Evolutionary conservation across 2,888 invertebrate species (phyloP).

Genomic region (Pristionchus maxplancki): DNA sequence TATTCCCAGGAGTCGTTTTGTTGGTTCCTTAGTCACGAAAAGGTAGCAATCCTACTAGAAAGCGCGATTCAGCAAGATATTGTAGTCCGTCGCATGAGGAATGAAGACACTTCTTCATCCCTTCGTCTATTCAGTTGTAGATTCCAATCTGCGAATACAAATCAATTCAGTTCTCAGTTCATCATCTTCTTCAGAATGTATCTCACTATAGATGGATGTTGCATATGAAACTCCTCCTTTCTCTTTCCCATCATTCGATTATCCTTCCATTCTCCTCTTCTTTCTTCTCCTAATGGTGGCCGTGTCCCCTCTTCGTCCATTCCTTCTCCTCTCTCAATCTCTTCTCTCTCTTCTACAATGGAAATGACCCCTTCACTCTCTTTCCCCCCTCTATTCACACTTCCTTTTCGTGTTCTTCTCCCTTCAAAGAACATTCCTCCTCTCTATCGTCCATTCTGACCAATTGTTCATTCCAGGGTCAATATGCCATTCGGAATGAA

Average conservation of each 20-base stretch:
- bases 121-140: not conserved
- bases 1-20: too few species aligned
- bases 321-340: conserved; percentile 22
- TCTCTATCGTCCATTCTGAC: not conserved
- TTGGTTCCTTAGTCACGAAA: too few species aligned
- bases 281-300: not conserved
- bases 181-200: not conserved
- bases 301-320: not conserved
- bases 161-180: not conserved
- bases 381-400: not conserved
- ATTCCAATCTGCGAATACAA: too few species aligned
- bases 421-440: not conserved
- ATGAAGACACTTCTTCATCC: too few species aligned
- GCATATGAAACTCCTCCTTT: conserved; percentile 19
- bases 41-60: too few species aligned
- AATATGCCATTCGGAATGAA: conserved; percentile 45
- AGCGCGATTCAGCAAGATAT: too few species aligned
- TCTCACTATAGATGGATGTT: not conserved
- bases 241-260: conserved; percentile 1
- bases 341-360: not conserved
- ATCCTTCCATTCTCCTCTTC: not conserved
- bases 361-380: not conserved
- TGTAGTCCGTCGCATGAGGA: too few species aligned
- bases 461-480: not conserved
- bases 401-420: not conserved